Base-by-base conservation (phyloP, 2,113 vertebrate genomes). In the Phalacrocorax carbo region DNA sequence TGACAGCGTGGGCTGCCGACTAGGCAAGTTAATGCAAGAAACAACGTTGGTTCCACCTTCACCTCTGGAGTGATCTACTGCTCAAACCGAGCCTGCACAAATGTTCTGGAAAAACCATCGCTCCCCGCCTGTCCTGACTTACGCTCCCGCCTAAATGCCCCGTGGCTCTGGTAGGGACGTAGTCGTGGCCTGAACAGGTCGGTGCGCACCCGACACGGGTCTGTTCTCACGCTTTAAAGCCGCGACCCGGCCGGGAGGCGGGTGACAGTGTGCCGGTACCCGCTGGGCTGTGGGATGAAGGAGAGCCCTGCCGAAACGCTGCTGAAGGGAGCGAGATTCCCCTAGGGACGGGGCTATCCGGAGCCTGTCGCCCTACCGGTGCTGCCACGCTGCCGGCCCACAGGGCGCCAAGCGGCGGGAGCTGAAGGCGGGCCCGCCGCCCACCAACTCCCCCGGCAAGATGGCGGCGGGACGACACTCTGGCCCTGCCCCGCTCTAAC, bases 51-150 rank as follows among this genome's bases (percentile, higher is more conserved):
- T 20, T 23, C 38, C 42, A 38, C 78, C 78, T 42, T 21, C 4
- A 17, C 49, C 30, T 13, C n/a, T 11, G 55, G 60, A 19, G 26
- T 7, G 4, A 8, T 77, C n/a, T n/a, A 23, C 51, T 25, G 12
- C 34, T 27, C 0, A 2, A 3, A 16, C 32, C 0, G 65, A 17
- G 18, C 0, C 54, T 0, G 60, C 54, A 7, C 17, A 5, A 8
- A 6, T 1, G 6, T 2, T 10, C 42, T 2, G 48, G 15, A 3
- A 4, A 8, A 27, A 3, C 10, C 49, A 10, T 3, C 3, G 69
- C 44, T 0, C 40, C 0, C 29, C 7, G 36, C 34, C 27, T 11
- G 58, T 13, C 38, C 27, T 30, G 44, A 27, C 38, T 42, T 22
- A 22, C 5, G 1, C 23, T 25, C 36, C 29, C 7, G 15, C 68